phyloP scores from a whole-genome alignment of 2,797 vertebrate genomes.

The Mormyrus proboscirostris region DNA sequence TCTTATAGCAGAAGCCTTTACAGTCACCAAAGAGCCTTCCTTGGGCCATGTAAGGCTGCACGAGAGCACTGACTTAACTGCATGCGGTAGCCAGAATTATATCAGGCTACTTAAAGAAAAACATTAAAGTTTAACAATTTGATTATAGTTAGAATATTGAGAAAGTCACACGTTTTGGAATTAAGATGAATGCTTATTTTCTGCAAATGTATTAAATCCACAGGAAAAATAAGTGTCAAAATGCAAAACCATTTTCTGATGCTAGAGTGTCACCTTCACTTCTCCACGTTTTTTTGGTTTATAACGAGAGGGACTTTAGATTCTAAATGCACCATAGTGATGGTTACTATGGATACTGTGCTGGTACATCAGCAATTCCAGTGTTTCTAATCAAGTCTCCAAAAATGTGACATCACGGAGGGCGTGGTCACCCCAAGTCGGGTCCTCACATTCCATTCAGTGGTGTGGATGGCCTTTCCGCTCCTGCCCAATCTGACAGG shows the following conservation, averaged over 20 bases:
- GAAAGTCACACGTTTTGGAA: neutral
- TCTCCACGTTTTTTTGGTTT: slow-evolving; percentile 66
- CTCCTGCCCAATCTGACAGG: neutral
- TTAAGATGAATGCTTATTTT: neutral
- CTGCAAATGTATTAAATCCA: neutral
- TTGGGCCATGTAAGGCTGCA: neutral
- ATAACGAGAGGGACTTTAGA: slow-evolving; percentile 63
- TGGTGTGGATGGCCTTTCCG: neutral
- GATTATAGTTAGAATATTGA: neutral
- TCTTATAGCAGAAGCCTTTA: neutral
- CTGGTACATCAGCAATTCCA: slow-evolving; percentile 59
- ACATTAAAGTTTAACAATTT: neutral
- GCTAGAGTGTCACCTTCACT: neutral
- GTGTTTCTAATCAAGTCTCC: slow-evolving; percentile 39
- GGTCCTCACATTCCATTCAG: neutral
- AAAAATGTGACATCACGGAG: neutral
- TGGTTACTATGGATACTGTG: slow-evolving; percentile 67
- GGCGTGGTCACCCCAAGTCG: neutral
- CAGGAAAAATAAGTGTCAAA: neutral
- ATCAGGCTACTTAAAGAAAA: neutral
- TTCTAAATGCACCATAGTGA: slow-evolving; percentile 57
- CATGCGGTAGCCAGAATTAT: neutral
- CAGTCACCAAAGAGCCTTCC: neutral
- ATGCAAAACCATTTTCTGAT: slow-evolving; percentile 1
- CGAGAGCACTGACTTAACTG: neutral